Conservation (phyloP, 1,140 invertebrate species). For the Drosophila ercepeae region DNA sequence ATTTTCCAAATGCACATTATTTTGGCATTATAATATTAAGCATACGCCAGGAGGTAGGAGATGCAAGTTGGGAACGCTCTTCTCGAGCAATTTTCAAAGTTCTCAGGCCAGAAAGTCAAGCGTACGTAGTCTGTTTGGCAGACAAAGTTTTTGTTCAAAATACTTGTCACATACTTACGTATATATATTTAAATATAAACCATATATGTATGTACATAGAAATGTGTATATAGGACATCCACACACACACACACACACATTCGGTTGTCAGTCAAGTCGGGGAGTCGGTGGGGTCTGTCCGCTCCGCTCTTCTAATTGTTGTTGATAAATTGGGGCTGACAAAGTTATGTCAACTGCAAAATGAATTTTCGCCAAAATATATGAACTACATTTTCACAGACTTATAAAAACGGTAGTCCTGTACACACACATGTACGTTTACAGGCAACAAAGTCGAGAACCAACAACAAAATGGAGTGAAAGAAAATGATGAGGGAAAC, state of each 20-base stretch:
- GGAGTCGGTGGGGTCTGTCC: conserved; percentile 7
- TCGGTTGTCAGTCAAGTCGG: conserved; percentile 31
- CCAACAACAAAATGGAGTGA: conserved; percentile 51
- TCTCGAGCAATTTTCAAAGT: conserved; percentile 12
- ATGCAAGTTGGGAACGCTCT: conserved; percentile 5
- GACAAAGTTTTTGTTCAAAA: conserved; percentile 77
- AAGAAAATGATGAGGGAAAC: conserved; percentile 41
- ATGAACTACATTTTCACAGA: conserved; percentile 80
- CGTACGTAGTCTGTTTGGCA: conserved; percentile 54
- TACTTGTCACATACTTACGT: conserved; percentile 78
- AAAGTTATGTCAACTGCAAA: conserved; percentile 82
- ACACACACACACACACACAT: too few relatives aligned
- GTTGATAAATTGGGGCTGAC: conserved; percentile 80
- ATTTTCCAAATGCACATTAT: conserved; percentile 63
- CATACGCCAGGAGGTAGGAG: conserved; percentile 54
- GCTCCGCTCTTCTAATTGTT: conserved; percentile 78
- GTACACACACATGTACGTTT: conserved; percentile 7
- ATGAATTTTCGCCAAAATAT: conserved; percentile 81
- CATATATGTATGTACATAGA: conserved; percentile 22
- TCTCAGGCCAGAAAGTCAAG: conserved; percentile 48
- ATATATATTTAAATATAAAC: conserved; percentile 14
- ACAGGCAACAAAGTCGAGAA: conserved; percentile 42
- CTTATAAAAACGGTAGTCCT: conserved; percentile 69
- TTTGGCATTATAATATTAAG: conserved; percentile 71
- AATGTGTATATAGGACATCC: too few relatives aligned